Conservation (phyloP, 2,888 invertebrate genomes). For the Heliconius hortense region DNA sequence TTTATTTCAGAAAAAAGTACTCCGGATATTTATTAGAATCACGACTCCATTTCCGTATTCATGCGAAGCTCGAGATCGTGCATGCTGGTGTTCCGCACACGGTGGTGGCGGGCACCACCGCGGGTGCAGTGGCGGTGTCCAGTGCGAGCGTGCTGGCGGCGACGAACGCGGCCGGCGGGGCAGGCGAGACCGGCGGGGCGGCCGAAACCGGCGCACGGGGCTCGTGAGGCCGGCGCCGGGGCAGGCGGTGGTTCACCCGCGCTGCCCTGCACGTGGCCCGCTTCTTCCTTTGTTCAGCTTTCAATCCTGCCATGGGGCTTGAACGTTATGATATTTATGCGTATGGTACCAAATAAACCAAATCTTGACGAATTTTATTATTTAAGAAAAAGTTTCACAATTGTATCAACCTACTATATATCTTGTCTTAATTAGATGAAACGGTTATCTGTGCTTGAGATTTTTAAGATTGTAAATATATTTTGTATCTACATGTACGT, state of each 20-base stretch:
- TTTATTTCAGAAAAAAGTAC: conserved; percentile 87
- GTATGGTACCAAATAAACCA: conserved; percentile 1
- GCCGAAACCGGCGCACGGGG: conserved; percentile 1
- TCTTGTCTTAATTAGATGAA: not conserved
- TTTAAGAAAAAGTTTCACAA: not conserved
- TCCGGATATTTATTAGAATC: conserved; percentile 94
- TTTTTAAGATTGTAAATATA: not conserved
- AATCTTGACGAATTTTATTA: not conserved
- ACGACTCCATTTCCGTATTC: conserved; percentile 93
- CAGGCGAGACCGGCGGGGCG: conserved; percentile 14
- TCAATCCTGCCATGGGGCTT: conserved; percentile 27
- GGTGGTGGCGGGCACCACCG: conserved; percentile 19
- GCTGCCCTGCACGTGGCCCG: conserved; percentile 22
- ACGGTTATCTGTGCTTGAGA: not conserved
- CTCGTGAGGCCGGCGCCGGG: conserved; percentile 22
- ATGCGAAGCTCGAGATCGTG: conserved; percentile 84
- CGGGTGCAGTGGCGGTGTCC: conserved; percentile 15
- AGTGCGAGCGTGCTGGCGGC: conserved; percentile 17
- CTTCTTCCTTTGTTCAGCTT: conserved; percentile 35
- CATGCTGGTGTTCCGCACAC: conserved; percentile 34
- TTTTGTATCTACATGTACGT: no score
- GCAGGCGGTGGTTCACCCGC: conserved; percentile 26
- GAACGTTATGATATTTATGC: conserved; percentile 20
- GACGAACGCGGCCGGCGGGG: not conserved
- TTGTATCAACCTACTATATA: not conserved